These are phyloP conservation scores for Lepeophtheirus nordmannii DNA, from an alignment of 2,888 invertebrate genomes.

Conservation along the genomic window DNA sequence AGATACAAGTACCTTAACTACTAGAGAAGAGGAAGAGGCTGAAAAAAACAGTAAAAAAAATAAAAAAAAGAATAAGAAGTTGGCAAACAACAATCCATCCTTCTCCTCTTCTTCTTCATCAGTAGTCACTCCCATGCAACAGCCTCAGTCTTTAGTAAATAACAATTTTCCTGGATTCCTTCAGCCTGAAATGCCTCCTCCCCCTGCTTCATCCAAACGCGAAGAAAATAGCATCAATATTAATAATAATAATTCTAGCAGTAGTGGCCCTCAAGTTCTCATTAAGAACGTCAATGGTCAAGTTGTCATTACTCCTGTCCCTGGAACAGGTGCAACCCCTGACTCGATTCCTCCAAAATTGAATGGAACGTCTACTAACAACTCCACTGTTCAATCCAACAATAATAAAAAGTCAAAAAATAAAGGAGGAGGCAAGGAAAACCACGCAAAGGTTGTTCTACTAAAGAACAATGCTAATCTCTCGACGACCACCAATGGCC, in stretches of 20 bases:
- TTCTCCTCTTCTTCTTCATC: background rate
- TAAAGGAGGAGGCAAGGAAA: background rate
- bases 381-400: conserved; percentile 4
- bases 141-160: background rate
- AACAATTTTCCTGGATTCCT: background rate
- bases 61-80: conserved; percentile 27
- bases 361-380: conserved; percentile 23
- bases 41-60: conserved; percentile 26
- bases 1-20: conserved; percentile 26
- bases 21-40: conserved; percentile 28
- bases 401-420: conserved; percentile 1
- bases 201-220: background rate
- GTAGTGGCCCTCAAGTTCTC: conserved; percentile 21
- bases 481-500: background rate
- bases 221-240: background rate
- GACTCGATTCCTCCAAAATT: conserved; percentile 11
- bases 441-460: conserved; percentile 7
- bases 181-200: background rate
- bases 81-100: conserved; percentile 9
- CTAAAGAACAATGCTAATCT: background rate
- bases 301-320: conserved; percentile 22
- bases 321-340: conserved; percentile 12
- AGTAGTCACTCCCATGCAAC: background rate
- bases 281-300: conserved; percentile 23
- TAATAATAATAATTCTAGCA: background rate